Percentiles rank a stretch among this genome's conserved stretches.
phyloP scores from a whole-genome alignment of 2,113 vertebrate species.

The Campylorhamphus procurvoides region DNA sequence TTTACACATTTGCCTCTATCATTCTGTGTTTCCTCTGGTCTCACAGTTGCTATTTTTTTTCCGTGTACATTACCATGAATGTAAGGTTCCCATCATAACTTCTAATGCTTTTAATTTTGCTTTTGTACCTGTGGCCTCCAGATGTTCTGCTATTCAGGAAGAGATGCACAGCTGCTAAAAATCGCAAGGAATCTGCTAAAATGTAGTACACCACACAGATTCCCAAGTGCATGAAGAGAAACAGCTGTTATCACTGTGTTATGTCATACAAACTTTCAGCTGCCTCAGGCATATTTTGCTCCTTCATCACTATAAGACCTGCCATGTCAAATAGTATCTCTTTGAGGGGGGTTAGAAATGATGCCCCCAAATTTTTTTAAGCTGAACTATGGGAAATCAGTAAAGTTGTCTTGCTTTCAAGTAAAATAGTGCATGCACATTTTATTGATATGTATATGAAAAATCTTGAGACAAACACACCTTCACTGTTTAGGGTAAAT shows the following conservation, averaged over 20 bases:
- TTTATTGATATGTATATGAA: background rate
- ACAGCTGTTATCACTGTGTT: background rate
- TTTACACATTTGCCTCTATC: background rate
- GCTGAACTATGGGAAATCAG: background rate
- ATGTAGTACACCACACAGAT: background rate
- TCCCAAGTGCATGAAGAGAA: background rate
- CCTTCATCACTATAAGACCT: background rate
- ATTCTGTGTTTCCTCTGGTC: background rate
- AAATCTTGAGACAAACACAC: background rate
- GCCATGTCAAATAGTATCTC: background rate
- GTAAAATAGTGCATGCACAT: background rate
- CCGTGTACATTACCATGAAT: accelerated
- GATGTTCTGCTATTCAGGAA: background rate
- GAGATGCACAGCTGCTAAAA: background rate
- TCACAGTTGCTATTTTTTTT: background rate
- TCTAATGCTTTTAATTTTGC: background rate
- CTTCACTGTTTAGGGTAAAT: background rate
- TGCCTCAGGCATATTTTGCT: background rate
- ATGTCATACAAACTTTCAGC: background rate
- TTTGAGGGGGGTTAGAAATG: background rate
- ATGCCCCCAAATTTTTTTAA: background rate
- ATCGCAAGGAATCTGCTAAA: background rate
- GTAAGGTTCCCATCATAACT: background rate
- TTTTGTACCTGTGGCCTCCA: background rate
- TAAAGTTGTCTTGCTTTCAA: background rate